Percentiles rank a stretch among this genome's conserved stretches.
phyloP scores from a whole-genome alignment of 2,797 vertebrate genomes.

The Botia almorhae region DNA sequence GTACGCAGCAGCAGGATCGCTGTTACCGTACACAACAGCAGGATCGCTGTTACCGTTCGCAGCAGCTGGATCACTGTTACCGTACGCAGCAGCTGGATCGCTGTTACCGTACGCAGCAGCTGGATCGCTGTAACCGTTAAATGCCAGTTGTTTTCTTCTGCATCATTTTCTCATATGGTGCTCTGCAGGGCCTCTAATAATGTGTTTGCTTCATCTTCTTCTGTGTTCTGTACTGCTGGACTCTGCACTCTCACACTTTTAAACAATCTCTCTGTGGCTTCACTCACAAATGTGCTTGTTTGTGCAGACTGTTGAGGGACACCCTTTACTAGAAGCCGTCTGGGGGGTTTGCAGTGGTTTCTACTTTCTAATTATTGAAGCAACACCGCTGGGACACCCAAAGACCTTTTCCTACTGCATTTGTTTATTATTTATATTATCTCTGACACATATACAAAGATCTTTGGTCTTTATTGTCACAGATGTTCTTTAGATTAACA shows the following conservation, averaged over 20 bases:
- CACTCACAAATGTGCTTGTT: slow-evolving; percentile 11
- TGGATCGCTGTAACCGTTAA: neutral
- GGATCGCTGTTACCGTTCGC: neutral
- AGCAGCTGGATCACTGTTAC: neutral
- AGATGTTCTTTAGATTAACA: slow-evolving; percentile 33
- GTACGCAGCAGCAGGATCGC: too few species aligned
- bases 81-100: neutral
- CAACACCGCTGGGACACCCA: slow-evolving; percentile 9
- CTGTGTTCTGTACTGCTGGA: slow-evolving; percentile 22
- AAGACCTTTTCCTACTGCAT: slow-evolving; percentile 37
- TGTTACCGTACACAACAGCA: neutral
- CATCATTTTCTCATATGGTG: neutral
- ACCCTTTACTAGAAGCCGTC: slow-evolving; percentile 34
- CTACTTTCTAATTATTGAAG: slow-evolving; percentile 43
- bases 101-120: neutral
- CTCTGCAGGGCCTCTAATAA: neutral
- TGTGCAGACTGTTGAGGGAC: slow-evolving; percentile 36
- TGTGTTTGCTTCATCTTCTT: slow-evolving; percentile 2
- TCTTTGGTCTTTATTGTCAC: slow-evolving; percentile 30
- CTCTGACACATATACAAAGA: slow-evolving; percentile 26
- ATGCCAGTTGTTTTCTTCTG: neutral
- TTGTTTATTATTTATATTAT: slow-evolving; percentile 23
- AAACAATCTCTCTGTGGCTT: slow-evolving; percentile 12
- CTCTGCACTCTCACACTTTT: slow-evolving; percentile 19
- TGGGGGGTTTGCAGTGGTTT: slow-evolving; percentile 28